Evolutionary conservation across 1,140 invertebrate species (phyloP).

Genomic region (Danaus melanippus): DNA sequence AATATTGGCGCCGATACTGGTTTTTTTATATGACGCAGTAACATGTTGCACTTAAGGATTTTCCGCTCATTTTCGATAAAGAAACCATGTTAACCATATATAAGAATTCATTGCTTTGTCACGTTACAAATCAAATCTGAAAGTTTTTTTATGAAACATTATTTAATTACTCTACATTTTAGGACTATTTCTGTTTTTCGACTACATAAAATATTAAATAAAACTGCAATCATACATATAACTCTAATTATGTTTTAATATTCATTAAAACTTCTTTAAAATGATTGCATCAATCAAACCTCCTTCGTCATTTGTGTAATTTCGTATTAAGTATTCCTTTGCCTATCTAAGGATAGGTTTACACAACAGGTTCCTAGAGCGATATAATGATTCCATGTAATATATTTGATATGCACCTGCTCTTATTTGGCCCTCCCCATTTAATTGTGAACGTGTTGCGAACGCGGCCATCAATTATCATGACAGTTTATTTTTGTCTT

Average conservation of each 20-base stretch:
- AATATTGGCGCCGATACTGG: conserved; percentile 27
- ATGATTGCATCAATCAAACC: no score
- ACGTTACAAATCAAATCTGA: not conserved
- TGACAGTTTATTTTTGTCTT: conserved; percentile 32
- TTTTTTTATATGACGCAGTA: conserved; percentile 21
- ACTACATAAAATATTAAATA: no score
- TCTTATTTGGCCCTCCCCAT: conserved; percentile 44
- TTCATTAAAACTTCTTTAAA: no score
- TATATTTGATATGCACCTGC: conserved; percentile 48
- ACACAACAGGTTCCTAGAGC: conserved; percentile 48
- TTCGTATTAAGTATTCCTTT: conserved; percentile 20
- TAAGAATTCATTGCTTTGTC: conserved; percentile 1
- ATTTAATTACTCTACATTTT: no score
- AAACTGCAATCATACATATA: no score
- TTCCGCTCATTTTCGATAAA: no score
- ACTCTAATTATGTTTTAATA: no score
- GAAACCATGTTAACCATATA: no score
- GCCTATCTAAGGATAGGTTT: conserved; percentile 27
- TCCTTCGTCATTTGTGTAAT: no score
- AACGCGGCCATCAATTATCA: conserved; percentile 55
- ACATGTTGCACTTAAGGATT: no score
- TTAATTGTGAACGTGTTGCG: conserved; percentile 51
- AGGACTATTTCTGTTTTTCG: no score
- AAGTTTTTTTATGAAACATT: no score
- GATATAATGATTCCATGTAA: conserved; percentile 50